phyloP scores from a whole-genome alignment of 2,113 vertebrate genomes.

The Jaculus jaculus region DNA sequence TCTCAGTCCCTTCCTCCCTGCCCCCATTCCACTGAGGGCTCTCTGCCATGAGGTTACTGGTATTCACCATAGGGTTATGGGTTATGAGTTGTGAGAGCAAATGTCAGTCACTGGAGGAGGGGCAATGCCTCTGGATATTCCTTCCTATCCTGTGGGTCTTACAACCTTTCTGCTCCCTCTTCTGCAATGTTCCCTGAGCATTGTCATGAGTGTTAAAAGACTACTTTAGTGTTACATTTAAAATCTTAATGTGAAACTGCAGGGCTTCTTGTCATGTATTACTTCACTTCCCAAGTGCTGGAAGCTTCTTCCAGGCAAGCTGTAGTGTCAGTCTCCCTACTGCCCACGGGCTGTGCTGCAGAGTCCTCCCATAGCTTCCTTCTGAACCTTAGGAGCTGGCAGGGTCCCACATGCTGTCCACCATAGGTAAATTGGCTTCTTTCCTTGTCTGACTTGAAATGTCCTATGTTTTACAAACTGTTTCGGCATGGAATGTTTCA shows the following conservation, averaged over 20 bases:
- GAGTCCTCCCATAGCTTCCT: background rate
- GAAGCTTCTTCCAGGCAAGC: background rate
- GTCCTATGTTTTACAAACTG: background rate
- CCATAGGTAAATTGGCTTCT: background rate
- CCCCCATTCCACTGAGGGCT: no score
- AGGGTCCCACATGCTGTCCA: background rate
- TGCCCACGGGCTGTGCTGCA: background rate
- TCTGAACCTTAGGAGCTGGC: background rate
- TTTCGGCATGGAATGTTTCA: background rate
- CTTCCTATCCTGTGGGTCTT: no score
- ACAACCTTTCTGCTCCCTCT: no score
- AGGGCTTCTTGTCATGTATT: background rate
- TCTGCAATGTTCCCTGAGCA: no score
- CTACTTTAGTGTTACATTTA: background rate
- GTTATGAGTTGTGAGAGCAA: no score
- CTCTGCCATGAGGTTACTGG: no score
- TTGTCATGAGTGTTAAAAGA: no score
- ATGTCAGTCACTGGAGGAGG: no score
- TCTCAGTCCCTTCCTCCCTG: no score
- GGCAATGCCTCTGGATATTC: no score
- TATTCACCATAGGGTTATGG: no score
- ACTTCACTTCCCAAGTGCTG: background rate
- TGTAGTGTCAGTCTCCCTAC: background rate
- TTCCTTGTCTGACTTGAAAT: conserved; percentile 1
- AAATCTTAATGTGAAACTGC: background rate